Evolutionary conservation across 1,140 invertebrate genomes (phyloP).

Genomic region (Drosophila seguyi): DNA sequence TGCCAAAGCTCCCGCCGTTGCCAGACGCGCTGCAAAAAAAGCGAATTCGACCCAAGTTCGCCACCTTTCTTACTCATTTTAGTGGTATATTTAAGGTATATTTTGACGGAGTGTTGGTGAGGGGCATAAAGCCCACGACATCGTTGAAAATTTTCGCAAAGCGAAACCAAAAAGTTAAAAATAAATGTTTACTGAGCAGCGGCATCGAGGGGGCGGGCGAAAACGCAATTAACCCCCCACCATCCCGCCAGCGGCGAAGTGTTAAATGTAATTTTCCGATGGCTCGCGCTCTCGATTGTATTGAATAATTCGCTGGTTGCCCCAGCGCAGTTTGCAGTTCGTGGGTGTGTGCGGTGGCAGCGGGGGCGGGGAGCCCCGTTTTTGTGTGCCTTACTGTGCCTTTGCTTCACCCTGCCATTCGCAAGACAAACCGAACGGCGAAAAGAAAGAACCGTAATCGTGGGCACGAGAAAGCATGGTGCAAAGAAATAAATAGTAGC

Average conservation of each 20-base stretch:
- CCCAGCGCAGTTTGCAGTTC: conserved; percentile 36
- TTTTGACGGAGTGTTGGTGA: conserved; percentile 9
- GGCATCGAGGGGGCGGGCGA: conserved; percentile 37
- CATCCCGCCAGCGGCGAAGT: conserved; percentile 6
- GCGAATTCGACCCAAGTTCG: conserved; percentile 32
- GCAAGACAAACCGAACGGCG: conserved; percentile 46
- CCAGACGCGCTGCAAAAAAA: conserved; percentile 43
- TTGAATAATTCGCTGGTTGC: conserved; percentile 75
- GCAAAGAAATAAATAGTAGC: conserved; percentile 39
- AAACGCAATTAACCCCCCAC: conserved; percentile 46
- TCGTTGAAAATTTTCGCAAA: conserved; percentile 82
- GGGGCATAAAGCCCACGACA: conserved; percentile 75
- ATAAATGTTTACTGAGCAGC: conserved; percentile 78
- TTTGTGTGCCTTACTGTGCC: conserved; percentile 58
- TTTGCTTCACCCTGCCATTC: conserved; percentile 39
- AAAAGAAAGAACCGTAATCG: conserved; percentile 80
- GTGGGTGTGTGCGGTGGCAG: conserved; percentile 33
- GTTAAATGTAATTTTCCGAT: conserved; percentile 52
- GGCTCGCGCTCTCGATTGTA: conserved; percentile 61
- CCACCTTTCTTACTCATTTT: background rate
- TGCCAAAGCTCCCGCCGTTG: conserved; percentile 15
- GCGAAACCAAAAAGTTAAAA: conserved; percentile 79
- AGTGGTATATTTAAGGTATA: conserved; percentile 13
- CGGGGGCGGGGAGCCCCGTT: conserved; percentile 35
- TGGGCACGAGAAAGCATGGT: conserved; percentile 38